A percentile compares a stretch with the other conserved stretches of the same genome.
Conservation (phyloP, 2,797 vertebrate genomes). For the Acrossocheilus fasciatus region DNA sequence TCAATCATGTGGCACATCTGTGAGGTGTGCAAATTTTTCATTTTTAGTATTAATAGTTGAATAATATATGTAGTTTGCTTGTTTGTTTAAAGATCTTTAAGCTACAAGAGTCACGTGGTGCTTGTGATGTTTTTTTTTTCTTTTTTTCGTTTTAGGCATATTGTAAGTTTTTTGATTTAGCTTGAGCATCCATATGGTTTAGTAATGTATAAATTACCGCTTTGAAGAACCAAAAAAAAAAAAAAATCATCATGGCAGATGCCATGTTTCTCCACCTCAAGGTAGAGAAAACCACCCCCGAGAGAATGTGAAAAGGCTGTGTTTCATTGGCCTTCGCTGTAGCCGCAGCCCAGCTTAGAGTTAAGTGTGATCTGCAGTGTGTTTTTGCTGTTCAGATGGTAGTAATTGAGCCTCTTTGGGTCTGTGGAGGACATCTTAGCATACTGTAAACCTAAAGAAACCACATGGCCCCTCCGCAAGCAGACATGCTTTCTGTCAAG, state of each 20-base stretch:
- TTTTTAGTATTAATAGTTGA: neutral
- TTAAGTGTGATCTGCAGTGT: constrained; percentile 71
- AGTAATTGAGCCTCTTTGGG: constrained; percentile 75
- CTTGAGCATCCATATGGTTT: constrained; percentile 33
- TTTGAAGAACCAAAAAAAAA: constrained; percentile 30
- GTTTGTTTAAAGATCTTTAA: neutral
- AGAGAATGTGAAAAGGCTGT: constrained; percentile 10
- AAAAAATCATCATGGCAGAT: constrained; percentile 5
- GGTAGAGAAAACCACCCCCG: neutral
- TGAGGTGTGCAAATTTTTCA: neutral
- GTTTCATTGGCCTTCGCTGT: constrained; percentile 31
- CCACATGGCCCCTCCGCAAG: constrained; percentile 72
- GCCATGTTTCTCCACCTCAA: constrained; percentile 23
- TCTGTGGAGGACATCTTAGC: constrained; percentile 77
- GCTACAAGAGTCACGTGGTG: neutral
- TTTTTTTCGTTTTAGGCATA: constrained; percentile 18
- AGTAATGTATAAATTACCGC: constrained; percentile 38
- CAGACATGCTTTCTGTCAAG: constrained; percentile 58
- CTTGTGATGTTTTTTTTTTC: neutral
- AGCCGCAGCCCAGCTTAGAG: constrained; percentile 65
- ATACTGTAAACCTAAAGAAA: constrained; percentile 76
- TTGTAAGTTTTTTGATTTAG: constrained; percentile 53
- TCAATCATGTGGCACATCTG: neutral
- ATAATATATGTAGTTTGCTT: neutral
- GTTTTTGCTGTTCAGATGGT: constrained; percentile 78